A percentile compares a stretch with the other conserved stretches of the same genome.
Evolutionary conservation across 1,140 invertebrate species (phyloP).

Genomic region (Anastrepha ludens): DNA sequence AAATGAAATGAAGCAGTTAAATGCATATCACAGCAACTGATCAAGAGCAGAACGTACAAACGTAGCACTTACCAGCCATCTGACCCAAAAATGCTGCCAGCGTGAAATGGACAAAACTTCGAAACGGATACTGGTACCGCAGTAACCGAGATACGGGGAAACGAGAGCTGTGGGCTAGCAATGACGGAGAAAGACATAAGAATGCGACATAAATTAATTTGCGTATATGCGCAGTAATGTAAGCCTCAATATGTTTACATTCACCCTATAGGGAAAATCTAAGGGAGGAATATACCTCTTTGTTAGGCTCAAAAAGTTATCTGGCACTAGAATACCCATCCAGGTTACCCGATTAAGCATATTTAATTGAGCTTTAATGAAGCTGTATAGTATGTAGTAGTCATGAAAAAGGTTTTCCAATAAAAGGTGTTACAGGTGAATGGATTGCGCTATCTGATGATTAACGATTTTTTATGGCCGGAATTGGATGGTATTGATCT

Average conservation of each 20-base stretch:
- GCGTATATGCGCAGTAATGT: not conserved
- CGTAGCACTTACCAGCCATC: not conserved
- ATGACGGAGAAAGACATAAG: not conserved
- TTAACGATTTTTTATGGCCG: too few species aligned
- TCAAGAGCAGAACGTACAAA: slow-evolving; percentile 19
- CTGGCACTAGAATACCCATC: too few species aligned
- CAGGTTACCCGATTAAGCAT: too few species aligned
- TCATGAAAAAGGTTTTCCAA: too few species aligned
- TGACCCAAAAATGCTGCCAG: slow-evolving; percentile 43
- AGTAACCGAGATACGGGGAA: not conserved
- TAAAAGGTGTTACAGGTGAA: too few species aligned
- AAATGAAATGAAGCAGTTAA: slow-evolving; percentile 52
- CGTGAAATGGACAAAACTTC: slow-evolving; percentile 46
- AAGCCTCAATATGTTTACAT: not conserved
- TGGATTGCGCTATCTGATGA: too few species aligned
- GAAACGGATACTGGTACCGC: not conserved
- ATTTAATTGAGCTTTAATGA: too few species aligned
- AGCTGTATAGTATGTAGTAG: too few species aligned
- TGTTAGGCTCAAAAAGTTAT: not conserved
- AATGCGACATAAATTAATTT: slow-evolving; percentile 39
- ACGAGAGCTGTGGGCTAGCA: not conserved
- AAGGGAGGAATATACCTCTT: not conserved
- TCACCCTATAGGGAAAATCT: not conserved
- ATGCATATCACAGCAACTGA: slow-evolving; percentile 34
- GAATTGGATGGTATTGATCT: too few species aligned